Conservation (phyloP, 2,113 vertebrate genomes). For the Microtus pennsylvanicus region DNA sequence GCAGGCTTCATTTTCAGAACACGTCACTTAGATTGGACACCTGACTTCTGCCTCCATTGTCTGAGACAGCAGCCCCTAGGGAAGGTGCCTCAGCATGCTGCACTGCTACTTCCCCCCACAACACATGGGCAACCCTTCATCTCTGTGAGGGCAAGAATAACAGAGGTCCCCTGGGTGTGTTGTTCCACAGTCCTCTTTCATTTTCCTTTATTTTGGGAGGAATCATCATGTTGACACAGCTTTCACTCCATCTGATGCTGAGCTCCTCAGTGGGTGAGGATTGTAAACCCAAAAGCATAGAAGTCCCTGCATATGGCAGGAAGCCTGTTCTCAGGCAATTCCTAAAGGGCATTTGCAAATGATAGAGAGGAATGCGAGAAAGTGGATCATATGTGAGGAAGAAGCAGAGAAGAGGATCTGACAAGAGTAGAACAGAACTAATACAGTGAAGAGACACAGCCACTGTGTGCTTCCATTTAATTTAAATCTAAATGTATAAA, state of each 20-base stretch:
- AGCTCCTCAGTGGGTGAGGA: not conserved
- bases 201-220: slow-evolving; percentile 34
- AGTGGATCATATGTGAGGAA: slow-evolving; percentile 9
- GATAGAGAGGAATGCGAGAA: not conserved
- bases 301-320: not conserved
- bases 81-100: not conserved
- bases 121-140: not conserved
- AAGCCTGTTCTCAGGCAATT: not conserved
- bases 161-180: not conserved
- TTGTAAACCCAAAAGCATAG: not conserved
- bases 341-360: not conserved
- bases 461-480: slow-evolving; percentile 3
- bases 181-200: slow-evolving; percentile 3
- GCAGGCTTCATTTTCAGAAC: not conserved
- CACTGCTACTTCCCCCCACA: not conserved
- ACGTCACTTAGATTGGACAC: not conserved
- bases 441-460: not conserved
- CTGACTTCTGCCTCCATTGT: not conserved
- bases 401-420: not conserved
- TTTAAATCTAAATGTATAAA: not conserved
- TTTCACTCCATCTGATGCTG: slow-evolving; percentile 28
- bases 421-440: not conserved
- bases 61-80: not conserved
- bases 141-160: not conserved
- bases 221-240: not conserved